Percentiles rank a stretch among this genome's conserved stretches.
Conservation (phyloP, 1,140 invertebrate genomes). For the Lethrus apterus region DNA sequence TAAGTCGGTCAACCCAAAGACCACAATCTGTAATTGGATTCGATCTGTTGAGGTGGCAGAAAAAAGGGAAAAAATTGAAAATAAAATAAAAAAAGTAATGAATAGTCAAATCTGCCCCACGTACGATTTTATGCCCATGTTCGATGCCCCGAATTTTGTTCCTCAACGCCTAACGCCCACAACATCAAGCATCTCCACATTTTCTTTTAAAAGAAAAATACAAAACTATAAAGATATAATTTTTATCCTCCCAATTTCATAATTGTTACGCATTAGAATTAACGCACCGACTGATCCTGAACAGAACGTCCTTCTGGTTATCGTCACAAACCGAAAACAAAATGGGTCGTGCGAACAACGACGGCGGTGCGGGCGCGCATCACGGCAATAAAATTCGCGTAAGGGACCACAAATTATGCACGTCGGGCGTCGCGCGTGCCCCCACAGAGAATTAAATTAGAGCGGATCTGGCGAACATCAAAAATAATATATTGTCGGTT, state of each 20-base stretch:
- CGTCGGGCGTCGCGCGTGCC: constrained; percentile 37
- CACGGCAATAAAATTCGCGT: constrained; percentile 35
- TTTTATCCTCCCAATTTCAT: not conserved
- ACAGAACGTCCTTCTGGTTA: not conserved
- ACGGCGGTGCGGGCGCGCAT: constrained; percentile 20
- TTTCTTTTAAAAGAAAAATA: not conserved
- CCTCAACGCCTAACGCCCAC: not conserved
- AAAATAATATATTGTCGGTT: constrained; percentile 35
- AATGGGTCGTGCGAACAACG: constrained; percentile 27
- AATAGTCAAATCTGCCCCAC: no score
- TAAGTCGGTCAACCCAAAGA: no score
- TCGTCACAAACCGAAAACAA: constrained; percentile 18
- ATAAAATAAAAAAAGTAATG: no score
- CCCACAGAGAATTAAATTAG: constrained; percentile 38
- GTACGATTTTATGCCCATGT: constrained; percentile 1
- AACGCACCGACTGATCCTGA: not conserved
- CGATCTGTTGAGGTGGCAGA: no score
- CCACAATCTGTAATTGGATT: no score
- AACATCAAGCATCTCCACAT: no score
- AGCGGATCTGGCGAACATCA: constrained; percentile 37
- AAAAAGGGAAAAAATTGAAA: no score
- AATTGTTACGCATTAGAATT: not conserved
- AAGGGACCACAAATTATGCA: constrained; percentile 36
- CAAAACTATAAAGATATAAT: not conserved
- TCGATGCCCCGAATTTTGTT: not conserved